Evolutionary conservation across 2,797 vertebrate genomes (phyloP), one percentile per base, ranked within the genome.

Genomic region (Aplochiton taeniatus): DNA sequence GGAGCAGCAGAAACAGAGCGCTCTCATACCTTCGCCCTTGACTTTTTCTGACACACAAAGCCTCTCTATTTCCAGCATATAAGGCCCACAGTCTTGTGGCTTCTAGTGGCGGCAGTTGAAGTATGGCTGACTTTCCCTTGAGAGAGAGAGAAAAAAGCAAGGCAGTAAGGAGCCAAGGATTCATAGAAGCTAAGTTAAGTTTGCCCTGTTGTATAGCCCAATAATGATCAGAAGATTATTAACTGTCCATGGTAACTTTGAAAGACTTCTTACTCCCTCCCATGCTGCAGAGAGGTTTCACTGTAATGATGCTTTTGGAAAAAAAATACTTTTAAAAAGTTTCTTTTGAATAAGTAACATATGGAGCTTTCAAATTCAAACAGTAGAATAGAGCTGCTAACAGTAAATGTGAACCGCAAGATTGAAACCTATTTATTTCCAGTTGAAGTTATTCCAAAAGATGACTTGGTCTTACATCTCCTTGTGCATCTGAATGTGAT

Each of bases 51-150:
- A 9, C 12, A 65, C 67, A 90, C 85, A 90, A 85, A 80, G 79
- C 85, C 47, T 63, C 80, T 86, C 74, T 88, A 80, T 87, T 79
- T 77, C 66, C 54, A 69, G 70, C 0, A 52, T 70, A 80, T 67
- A 82, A 65, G 69, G 67, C 64, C 61, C 61, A 66, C 56, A 72
- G 78, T 80, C 75, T 84, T 72, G 75, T 69, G 43, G 46, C 57
- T 66, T 52, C 19, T 44, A 55, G 70, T 60, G 16, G 49, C 43
- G 54, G 65, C 53, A 71, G 65, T 80, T 76, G 75, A 79, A 70
- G 42, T 51, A 8, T 4, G 8, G 56, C 62, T 65, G 50, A 75
- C 78, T 75, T 69, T 78, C 67, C 78, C 56, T 59, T 56, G 0
- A n/a, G 19, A 20, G 43, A 10, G 63, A 68, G 56, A 63, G 71